These are phyloP conservation scores for Saccostrea glomerata DNA, from an alignment of 1,140 invertebrate genomes.

Conservation along the genomic window DNA sequence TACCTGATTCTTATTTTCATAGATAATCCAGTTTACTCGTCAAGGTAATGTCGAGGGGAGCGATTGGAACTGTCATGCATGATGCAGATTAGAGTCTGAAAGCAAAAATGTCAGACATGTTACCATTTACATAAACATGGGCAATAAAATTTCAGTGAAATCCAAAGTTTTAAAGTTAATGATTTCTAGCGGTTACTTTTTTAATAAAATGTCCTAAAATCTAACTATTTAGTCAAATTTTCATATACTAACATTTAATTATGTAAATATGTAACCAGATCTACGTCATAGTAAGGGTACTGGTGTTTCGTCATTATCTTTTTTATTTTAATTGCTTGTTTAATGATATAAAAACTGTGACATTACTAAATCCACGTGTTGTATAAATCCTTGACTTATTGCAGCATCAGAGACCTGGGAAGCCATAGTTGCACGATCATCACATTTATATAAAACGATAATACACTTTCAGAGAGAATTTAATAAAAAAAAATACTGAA, in stretches of 20 bases:
- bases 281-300: background rate
- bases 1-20: too few relatives aligned
- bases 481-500: too few relatives aligned
- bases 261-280: background rate
- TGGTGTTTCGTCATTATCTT: background rate
- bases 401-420: background rate
- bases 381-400: background rate
- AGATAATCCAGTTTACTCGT: too few relatives aligned
- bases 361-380: background rate
- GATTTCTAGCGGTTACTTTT: background rate
- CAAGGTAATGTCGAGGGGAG: too few relatives aligned
- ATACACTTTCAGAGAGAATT: too few relatives aligned
- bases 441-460: too few relatives aligned
- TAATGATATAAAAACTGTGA: background rate
- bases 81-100: background rate
- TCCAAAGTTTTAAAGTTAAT: conserved; percentile 3
- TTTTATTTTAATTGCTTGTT: background rate
- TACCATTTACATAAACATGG: background rate
- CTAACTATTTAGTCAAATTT: background rate
- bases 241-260: conserved; percentile 30
- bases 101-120: conserved; percentile 15
- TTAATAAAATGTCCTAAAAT: background rate
- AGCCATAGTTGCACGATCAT: background rate
- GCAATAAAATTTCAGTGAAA: background rate
- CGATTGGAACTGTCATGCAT: too few relatives aligned